phyloP scores from a whole-genome alignment of 2,113 vertebrate species.

The Microtus richardsoni region DNA sequence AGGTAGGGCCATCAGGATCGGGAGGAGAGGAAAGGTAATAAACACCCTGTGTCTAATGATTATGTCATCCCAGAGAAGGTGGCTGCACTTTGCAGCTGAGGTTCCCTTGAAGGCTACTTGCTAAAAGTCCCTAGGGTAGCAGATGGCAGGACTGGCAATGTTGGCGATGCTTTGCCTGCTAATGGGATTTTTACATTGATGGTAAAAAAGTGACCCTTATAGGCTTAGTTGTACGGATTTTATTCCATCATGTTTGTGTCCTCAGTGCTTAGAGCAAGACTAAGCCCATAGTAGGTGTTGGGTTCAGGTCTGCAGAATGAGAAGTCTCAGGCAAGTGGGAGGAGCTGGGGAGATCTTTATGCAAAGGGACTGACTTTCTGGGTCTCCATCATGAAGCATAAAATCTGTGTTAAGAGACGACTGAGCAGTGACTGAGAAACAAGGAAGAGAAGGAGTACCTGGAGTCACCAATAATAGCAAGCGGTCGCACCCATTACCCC shows the following conservation, averaged over 20 bases:
- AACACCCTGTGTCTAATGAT: conserved; percentile 79
- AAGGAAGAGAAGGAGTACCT: not conserved
- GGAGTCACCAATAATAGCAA: not conserved
- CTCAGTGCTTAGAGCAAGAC: not conserved
- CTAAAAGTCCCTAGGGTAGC: conserved; percentile 51
- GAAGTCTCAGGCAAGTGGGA: not conserved
- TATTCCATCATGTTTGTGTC: not conserved
- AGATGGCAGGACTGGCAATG: not conserved
- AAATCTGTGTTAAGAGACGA: not conserved
- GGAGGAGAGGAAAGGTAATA: conserved; percentile 70
- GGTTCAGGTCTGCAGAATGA: not conserved
- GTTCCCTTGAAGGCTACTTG: conserved; percentile 70
- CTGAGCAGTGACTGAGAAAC: not conserved
- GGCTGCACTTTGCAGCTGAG: conserved; percentile 78
- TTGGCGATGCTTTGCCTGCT: not conserved
- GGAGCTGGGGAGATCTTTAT: not conserved
- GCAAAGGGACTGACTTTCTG: not conserved
- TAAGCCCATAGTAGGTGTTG: not conserved
- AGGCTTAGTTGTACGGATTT: conserved; percentile 3
- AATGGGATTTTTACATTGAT: not conserved
- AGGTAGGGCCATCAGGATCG: conserved; percentile 79
- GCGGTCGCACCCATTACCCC: not conserved
- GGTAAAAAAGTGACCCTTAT: not conserved
- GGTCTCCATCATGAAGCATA: not conserved
- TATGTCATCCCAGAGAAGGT: conserved; percentile 68